Percentiles rank a stretch among this genome's conserved stretches.
phyloP scores from a whole-genome alignment of 2,797 vertebrate species.

The Crotalus adamanteus region DNA sequence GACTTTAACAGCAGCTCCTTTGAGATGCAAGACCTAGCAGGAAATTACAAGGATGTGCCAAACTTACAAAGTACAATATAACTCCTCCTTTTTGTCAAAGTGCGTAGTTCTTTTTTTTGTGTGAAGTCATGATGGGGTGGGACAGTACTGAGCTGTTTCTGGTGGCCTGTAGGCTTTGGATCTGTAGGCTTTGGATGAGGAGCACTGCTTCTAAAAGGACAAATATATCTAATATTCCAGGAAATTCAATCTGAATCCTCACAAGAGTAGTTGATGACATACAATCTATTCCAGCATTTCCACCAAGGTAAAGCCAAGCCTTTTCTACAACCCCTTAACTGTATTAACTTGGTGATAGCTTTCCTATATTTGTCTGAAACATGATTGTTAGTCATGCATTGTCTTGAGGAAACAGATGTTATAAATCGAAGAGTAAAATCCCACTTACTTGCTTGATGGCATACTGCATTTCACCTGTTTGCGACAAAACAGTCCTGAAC shows the following conservation, averaged over 20 bases:
- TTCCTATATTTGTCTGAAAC: neutral
- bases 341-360: neutral
- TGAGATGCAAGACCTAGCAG: neutral
- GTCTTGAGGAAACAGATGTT: neutral
- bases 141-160: neutral
- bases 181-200: neutral
- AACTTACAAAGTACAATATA: neutral
- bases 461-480: neutral
- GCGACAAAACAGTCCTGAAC: neutral
- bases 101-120: neutral
- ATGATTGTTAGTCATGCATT: neutral
- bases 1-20: neutral
- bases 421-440: conserved; percentile 12
- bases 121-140: neutral
- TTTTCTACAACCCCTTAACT: neutral
- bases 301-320: neutral
- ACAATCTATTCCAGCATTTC: neutral
- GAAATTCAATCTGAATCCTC: neutral
- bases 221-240: neutral
- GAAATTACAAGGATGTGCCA: neutral
- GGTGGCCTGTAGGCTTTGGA: too few species aligned
- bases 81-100: neutral
- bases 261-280: neutral
- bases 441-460: neutral
- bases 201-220: neutral